Percentiles rank a stretch among this genome's conserved stretches.
Evolutionary conservation across 2,113 vertebrate species (phyloP).

Genomic region (Amblyopsis rosae): DNA sequence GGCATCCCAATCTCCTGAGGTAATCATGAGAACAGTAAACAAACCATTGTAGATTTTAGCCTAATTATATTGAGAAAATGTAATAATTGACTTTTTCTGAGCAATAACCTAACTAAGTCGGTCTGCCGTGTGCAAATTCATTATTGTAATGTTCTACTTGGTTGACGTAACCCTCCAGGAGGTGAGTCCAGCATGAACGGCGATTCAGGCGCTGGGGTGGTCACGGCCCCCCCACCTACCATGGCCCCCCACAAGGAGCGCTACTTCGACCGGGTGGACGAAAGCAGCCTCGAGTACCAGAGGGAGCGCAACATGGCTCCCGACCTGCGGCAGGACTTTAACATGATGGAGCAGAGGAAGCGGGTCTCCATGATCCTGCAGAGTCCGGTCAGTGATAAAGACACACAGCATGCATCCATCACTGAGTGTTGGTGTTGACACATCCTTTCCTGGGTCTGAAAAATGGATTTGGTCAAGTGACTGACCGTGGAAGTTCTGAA

Average conservation of each 20-base stretch:
- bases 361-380: constrained; percentile 99
- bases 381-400: constrained; percentile 85
- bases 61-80: too few species aligned
- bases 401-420: not conserved
- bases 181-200: constrained; percentile 89
- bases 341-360: constrained; percentile 99
- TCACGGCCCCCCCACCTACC: constrained; percentile 94
- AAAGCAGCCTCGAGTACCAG: constrained; percentile 94
- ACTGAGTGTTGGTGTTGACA: too few species aligned
- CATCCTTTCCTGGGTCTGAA: too few species aligned
- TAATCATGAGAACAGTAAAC: too few species aligned
- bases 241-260: constrained; percentile 96
- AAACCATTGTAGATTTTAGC: too few species aligned
- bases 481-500: too few species aligned
- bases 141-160: not conserved
- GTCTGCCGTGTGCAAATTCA: too few species aligned
- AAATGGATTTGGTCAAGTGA: too few species aligned
- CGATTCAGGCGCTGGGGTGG: constrained; percentile 90
- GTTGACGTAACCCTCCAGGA: constrained; percentile 43
- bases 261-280: constrained; percentile 96
- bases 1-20: too few species aligned
- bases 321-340: constrained; percentile 97
- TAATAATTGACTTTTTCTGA: too few species aligned
- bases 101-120: too few species aligned
- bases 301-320: constrained; percentile 98